These are phyloP conservation scores for Empis livida DNA, from an alignment of 2,888 invertebrate genomes.

Conservation along the genomic window DNA sequence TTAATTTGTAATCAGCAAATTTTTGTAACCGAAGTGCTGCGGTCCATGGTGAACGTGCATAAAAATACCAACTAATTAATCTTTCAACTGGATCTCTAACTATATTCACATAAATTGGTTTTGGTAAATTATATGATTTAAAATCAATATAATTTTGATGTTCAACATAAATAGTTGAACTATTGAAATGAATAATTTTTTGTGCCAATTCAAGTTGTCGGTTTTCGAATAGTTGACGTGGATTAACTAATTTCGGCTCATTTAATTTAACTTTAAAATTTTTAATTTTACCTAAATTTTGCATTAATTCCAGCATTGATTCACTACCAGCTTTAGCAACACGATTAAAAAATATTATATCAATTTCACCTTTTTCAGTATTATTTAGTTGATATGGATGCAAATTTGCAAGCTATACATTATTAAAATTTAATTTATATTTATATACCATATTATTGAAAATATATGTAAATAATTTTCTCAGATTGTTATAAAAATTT, in stretches of 20 bases:
- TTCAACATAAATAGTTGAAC: conserved; percentile 68
- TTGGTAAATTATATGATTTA: conserved; percentile 60
- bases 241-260: conserved; percentile 20
- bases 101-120: conserved; percentile 76
- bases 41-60: conserved; percentile 76
- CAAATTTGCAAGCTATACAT: not conserved
- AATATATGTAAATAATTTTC: not conserved
- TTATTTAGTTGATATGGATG: conserved; percentile 47
- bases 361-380: conserved; percentile 55
- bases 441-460: too few relatives aligned
- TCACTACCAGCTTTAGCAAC: conserved; percentile 89
- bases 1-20: conserved; percentile 52
- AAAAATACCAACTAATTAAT: conserved; percentile 83
- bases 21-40: conserved; percentile 72
- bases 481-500: too few relatives aligned
- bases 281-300: not conserved
- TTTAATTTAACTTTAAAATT: conserved; percentile 36
- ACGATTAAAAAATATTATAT: conserved; percentile 68
- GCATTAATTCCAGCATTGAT: conserved; percentile 53
- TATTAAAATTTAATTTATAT: too few relatives aligned
- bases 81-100: conserved; percentile 81
- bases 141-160: conserved; percentile 81
- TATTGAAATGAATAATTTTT: conserved; percentile 52
- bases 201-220: conserved; percentile 60
- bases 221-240: conserved; percentile 38